Base-by-base conservation (phyloP, 2,797 vertebrate species). In the Syngnathus acus region DNA sequence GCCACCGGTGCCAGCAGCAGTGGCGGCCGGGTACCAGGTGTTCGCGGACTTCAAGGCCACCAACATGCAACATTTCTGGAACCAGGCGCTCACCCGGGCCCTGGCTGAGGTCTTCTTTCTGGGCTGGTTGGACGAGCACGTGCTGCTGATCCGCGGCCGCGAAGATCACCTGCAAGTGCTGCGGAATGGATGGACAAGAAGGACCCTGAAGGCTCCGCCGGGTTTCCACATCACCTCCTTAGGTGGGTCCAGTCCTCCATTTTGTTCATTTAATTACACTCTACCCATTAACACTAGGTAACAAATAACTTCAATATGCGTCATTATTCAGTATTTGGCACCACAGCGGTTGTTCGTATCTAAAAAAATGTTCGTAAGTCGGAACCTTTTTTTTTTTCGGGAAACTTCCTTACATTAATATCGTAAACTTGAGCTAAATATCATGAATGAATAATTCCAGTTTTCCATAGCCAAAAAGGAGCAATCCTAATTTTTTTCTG, bases 31-130 rank as follows among this genome's bases (percentile, higher is more conserved):
- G 64, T 97, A 96, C 79, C 94, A 96, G 84, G 92, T 98, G 50
- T 99, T 99, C 78, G 95, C 95, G 0, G 93, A 91, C 79, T 99
- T 99, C 84, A 99, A 99, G 88, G 90, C 92, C 19, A 94, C 93
- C 47, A 99, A 99, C 91, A 93, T 95, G 96, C 93, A 93, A 82
- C 95, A 95, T 67, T 98, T 95, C 87, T 99, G 96, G 96, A 95
- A 98, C 89, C 89, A 90, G 88, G 85, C 91, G 57, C 93, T 96
- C 76, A 95, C 93, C 0, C 91, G 92, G n/a, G 95, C 95, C 1
- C 89, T 96, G 77, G 84, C 93, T 0, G 94, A 95, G 88, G 90
- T 95, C 68, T 94, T 96, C 86, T 97, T 98, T 87, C 89, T 98
- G 73, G 97, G 97, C 63, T 99, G 96, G 96, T 93, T 98, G 76